Evolutionary conservation across 2,113 vertebrate species (phyloP).

Genomic region (Scortum barcoo): DNA sequence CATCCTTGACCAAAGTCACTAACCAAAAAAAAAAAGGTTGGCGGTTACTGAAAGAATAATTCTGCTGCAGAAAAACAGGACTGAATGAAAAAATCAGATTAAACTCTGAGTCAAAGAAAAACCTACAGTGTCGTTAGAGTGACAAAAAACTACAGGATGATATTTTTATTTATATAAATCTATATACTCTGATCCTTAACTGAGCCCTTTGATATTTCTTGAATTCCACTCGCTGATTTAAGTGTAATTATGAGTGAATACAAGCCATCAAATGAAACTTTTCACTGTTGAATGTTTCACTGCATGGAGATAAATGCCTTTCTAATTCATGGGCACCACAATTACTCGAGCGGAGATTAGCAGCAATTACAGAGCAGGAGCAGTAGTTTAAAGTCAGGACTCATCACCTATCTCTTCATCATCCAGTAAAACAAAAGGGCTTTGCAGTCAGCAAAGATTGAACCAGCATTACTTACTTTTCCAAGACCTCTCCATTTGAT

Average conservation of each 20-base stretch:
- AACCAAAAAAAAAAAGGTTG: conserved; percentile 21
- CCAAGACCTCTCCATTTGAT: conserved; percentile 13
- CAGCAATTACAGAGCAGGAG: conserved; percentile 46
- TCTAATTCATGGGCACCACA: conserved; percentile 41
- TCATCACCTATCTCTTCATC: conserved; percentile 36
- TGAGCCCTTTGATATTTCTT: not conserved
- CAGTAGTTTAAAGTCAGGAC: conserved; percentile 28
- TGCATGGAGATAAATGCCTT: conserved; percentile 30
- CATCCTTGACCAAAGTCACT: conserved; percentile 48
- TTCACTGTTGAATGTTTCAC: not conserved
- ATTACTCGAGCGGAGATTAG: conserved; percentile 36
- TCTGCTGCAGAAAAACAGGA: not conserved
- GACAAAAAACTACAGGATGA: not conserved
- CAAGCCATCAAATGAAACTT: not conserved
- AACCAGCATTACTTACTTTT: not conserved
- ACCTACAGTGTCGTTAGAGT: not conserved
- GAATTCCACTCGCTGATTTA: conserved; percentile 10
- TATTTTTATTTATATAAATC: conserved; percentile 20
- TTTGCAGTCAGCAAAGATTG: conserved; percentile 1
- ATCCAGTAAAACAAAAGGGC: conserved; percentile 28
- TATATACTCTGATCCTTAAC: conserved; percentile 7
- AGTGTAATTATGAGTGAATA: conserved; percentile 20
- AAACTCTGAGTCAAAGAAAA: not conserved
- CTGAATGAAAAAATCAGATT: conserved; percentile 1
- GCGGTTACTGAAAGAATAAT: not conserved